Evolutionary conservation across 2,113 vertebrate species (phyloP).

Genomic region (Ammospiza nelsoni): DNA sequence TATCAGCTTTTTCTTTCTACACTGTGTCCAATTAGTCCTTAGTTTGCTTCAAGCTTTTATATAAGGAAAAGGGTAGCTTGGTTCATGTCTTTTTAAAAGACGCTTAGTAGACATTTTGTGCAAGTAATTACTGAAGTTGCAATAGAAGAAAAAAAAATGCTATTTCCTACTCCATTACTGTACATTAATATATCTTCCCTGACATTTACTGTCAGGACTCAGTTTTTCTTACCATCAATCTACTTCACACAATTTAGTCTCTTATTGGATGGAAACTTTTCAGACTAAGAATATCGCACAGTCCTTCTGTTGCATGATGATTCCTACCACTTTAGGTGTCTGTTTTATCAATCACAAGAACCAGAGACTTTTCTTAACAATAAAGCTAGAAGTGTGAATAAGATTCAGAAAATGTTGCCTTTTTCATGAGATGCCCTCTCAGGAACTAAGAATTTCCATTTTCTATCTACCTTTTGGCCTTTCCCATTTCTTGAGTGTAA

Average conservation of each 20-base stretch:
- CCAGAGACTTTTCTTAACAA: background rate
- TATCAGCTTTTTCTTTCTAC: background rate
- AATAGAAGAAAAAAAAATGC: background rate
- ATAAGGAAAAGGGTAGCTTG: background rate
- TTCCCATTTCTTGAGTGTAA: background rate
- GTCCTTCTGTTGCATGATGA: conserved; percentile 15
- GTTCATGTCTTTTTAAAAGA: conserved; percentile 16
- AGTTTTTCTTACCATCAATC: conserved; percentile 40
- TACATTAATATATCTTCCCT: conserved; percentile 19
- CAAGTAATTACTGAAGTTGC: conserved; percentile 28
- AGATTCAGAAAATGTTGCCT: background rate
- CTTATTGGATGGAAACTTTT: background rate
- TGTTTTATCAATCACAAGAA: background rate
- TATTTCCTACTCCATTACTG: conserved; percentile 7
- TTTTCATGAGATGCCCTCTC: background rate
- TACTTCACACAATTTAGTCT: conserved; percentile 22
- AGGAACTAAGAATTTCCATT: background rate
- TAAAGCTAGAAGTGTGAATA: background rate
- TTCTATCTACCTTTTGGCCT: background rate
- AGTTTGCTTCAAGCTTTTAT: background rate
- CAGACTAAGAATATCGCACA: background rate
- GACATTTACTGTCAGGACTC: conserved; percentile 55
- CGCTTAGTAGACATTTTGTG: background rate
- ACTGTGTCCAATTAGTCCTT: conserved; percentile 28
- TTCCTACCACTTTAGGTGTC: background rate